phyloP scores from a whole-genome alignment of 2,888 invertebrate genomes.

The Idaea straminata region DNA sequence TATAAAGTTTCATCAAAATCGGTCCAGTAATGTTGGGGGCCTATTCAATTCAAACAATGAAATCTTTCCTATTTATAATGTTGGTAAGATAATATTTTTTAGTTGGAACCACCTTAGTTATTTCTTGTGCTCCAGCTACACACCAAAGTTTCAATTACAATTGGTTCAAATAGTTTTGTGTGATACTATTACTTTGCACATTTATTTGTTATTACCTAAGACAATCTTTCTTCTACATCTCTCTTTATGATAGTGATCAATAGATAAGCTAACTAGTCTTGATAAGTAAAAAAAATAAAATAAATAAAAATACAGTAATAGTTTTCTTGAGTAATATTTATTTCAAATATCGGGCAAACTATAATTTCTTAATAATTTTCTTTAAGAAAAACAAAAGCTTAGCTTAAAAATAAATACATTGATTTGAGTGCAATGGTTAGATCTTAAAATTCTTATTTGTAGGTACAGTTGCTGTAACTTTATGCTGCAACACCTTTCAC shows the following conservation, averaged over 20 bases:
- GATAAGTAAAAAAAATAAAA: not conserved
- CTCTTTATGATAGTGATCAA: not conserved
- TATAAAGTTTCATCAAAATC: no score
- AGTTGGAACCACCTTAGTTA: no score
- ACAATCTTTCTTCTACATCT: no score
- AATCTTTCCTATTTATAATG: no score
- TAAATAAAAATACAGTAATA: not conserved
- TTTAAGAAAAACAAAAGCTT: conserved; percentile 36
- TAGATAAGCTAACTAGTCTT: not conserved
- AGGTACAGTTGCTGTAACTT: not conserved
- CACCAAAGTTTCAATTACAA: no score
- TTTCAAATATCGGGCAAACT: conserved; percentile 31
- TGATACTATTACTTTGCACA: no score
- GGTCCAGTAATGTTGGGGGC: not conserved
- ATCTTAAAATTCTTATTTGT: conserved; percentile 21
- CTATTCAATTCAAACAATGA: no score
- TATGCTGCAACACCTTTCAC: conserved; percentile 66
- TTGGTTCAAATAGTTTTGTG: no score
- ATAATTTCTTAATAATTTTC: conserved; percentile 21
- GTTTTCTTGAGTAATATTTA: conserved; percentile 22
- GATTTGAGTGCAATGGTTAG: conserved; percentile 33
- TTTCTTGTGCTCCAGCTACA: no score
- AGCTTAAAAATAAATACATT: conserved; percentile 48
- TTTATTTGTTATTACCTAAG: no score
- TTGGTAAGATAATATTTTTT: no score